These are phyloP conservation scores for Diuraphis noxia DNA, from an alignment of 1,140 invertebrate genomes.

Conservation along the genomic window DNA sequence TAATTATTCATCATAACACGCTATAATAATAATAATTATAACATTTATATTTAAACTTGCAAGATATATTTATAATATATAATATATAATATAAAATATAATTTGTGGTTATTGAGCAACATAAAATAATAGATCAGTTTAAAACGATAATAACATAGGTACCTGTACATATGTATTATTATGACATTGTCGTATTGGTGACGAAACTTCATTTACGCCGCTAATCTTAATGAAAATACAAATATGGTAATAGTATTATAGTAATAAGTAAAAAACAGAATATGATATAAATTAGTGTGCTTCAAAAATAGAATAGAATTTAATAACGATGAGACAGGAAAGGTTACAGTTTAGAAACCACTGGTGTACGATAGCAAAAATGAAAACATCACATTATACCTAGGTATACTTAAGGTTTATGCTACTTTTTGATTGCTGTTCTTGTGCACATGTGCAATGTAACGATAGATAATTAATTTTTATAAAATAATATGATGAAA, in stretches of 20 bases:
- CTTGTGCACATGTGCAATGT: not conserved
- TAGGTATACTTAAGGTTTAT: no score
- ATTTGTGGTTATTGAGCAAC: not conserved
- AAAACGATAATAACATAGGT: no score
- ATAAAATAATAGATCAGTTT: not conserved
- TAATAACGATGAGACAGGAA: not conserved
- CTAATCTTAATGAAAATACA: not conserved
- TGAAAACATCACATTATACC: no score
- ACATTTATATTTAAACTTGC: not conserved
- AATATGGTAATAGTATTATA: not conserved
- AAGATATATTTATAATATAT: not conserved
- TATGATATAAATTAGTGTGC: not conserved
- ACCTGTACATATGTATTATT: no score
- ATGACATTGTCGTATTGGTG: not conserved
- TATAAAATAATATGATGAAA: not conserved
- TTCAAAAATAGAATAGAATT: not conserved
- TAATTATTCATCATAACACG: no score
- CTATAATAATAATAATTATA: no score
- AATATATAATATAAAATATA: no score
- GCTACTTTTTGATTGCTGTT: no score
- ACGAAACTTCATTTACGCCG: not conserved
- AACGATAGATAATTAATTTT: not conserved
- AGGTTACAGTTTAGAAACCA: no score
- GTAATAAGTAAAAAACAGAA: not conserved
- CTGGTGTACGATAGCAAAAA: not conserved